Base-by-base conservation (phyloP, 2,888 invertebrate species). In the Selenia dentaria region DNA sequence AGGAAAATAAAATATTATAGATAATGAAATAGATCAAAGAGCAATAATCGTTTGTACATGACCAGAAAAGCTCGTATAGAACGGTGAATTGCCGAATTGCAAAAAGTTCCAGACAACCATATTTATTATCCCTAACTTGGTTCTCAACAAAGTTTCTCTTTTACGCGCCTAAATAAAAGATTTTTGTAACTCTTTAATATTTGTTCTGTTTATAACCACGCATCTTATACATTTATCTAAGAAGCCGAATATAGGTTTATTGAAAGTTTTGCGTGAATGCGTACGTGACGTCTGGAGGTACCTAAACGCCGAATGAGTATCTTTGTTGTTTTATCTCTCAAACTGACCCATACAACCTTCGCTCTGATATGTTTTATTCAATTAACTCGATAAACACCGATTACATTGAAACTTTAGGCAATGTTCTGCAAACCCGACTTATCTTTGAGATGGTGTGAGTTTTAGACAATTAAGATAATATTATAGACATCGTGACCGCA, bases 321-420 rank as follows among this genome's bases (percentile, higher is more conserved):
- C 54, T 52, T 50, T 51, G 59, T 66, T 62, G 53, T 57, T 64
- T 67, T 67, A 71, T 70, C 69, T 54, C 45, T n/a, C n/a, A n/a
- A n/a, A n/a, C n/a, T 57, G 57, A 52, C 58, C 61, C 56, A 41
- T 44, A 45, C 45, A 44, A 48, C 53, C 56, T 36, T 29, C 22
- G 32, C 22, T 29, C 18, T 33, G 47, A 40, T 49, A 40, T 59
- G 57, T 70, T 64, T 70, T 65, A 68, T 69, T 70, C 49, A 66
- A 73, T 70, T 63, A 67, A 59, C 57, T 39, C 51, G 57, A 31
- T 42, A 39, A 36, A 52, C 35, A 61, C 58, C 61, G 59, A 59
- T 59, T 56, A 46, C 48, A 63, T 62, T 66, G 57, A 62, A 59
- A 48, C 63, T 66, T 58, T 29, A 62, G 57, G 59, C 61, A 66